phyloP scores from a whole-genome alignment of 1,140 invertebrate genomes.

The Aphelinus atriplicis region DNA sequence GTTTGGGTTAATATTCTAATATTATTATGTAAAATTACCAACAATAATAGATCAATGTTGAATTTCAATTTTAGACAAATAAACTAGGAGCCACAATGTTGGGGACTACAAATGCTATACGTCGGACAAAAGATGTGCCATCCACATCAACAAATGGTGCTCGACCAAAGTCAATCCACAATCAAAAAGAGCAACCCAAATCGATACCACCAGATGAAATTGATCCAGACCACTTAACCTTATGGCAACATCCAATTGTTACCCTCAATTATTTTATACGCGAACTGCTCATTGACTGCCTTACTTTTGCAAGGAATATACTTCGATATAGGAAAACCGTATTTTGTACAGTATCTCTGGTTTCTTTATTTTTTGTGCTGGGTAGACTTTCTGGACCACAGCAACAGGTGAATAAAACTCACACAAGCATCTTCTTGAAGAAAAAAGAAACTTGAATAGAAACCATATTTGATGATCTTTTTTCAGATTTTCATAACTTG shows the following conservation, averaged over 20 bases:
- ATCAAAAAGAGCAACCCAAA: constrained; percentile 42
- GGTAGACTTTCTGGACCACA: constrained; percentile 70
- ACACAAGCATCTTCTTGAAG: too few relatives aligned
- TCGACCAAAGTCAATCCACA: constrained; percentile 45
- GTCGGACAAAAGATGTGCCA: constrained; percentile 55
- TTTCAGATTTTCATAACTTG: constrained; percentile 68
- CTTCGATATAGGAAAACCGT: constrained; percentile 58
- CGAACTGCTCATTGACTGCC: constrained; percentile 75
- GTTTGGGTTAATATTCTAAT: neutral
- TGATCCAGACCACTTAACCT: constrained; percentile 76
- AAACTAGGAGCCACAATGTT: constrained; percentile 55
- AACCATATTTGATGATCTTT: neutral
- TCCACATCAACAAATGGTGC: constrained; percentile 56
- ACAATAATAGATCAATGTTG: neutral
- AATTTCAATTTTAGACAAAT: constrained; percentile 52
- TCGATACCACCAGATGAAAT: constrained; percentile 46
- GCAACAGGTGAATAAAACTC: constrained; percentile 64
- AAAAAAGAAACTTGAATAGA: too few relatives aligned
- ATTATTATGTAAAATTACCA: constrained; percentile 8
- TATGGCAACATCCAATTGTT: constrained; percentile 87
- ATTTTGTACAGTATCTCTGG: constrained; percentile 58
- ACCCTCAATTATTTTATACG: constrained; percentile 86
- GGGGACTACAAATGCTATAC: constrained; percentile 55
- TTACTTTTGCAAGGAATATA: constrained; percentile 68
- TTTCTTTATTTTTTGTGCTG: constrained; percentile 61